A percentile compares a stretch with the other conserved stretches of the same genome.
These are phyloP conservation scores for Sphecodes monilicornis DNA, from an alignment of 2,888 invertebrate genomes.

Conservation along the genomic window DNA sequence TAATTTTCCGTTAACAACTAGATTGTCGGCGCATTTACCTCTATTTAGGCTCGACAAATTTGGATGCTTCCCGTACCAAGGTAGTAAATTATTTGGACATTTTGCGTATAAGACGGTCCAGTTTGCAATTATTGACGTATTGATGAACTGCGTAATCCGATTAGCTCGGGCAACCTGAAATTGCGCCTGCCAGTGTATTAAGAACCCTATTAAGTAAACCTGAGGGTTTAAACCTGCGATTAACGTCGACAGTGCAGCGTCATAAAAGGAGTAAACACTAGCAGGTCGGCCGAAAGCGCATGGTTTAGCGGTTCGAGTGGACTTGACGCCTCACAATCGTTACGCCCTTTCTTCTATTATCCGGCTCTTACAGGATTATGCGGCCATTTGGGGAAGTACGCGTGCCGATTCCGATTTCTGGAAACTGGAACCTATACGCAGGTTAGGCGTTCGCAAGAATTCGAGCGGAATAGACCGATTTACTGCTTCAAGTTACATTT, in stretches of 20 bases:
- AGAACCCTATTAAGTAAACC: slow-evolving; percentile 7
- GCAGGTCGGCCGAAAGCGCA: background rate
- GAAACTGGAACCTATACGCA: slow-evolving; percentile 22
- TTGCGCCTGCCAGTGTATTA: background rate
- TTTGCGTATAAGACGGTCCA: background rate
- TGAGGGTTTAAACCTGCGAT: background rate
- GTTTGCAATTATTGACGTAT: background rate
- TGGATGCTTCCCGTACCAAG: background rate
- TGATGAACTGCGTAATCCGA: background rate
- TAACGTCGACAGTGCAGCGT: background rate
- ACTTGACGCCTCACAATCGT: slow-evolving; percentile 1
- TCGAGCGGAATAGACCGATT: background rate
- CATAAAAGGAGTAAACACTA: slow-evolving; percentile 26
- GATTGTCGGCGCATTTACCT: background rate
- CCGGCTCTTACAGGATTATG: slow-evolving; percentile 56
- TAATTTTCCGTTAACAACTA: background rate
- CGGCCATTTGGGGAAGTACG: slow-evolving; percentile 60
- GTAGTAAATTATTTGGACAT: background rate
- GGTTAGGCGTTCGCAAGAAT: background rate
- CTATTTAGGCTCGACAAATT: background rate
- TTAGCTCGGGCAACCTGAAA: background rate
- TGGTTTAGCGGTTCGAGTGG: slow-evolving; percentile 6
- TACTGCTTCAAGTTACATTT: background rate
- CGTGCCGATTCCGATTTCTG: slow-evolving; percentile 49
- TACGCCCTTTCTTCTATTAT: slow-evolving; percentile 33